Conservation (phyloP, 2,113 vertebrate genomes). For the Felis catus region F.catus_Fca126_mat1.0 CM031413.1:140856001-140856500, state of each 20-base stretch:
- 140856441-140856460: neutral
- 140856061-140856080: neutral
- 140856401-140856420: neutral
- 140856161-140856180: neutral
- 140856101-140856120: neutral
- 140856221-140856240: neutral
- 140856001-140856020: neutral
- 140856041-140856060: neutral
- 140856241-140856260: neutral
- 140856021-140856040: neutral
- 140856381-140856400: too few species aligned
- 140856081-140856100: neutral
- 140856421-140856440: neutral
- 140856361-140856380: too few species aligned
- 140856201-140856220: neutral
- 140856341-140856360: neutral
- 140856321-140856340: neutral
- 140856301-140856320: neutral
- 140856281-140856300: neutral
- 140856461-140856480: neutral
- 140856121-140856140: neutral
- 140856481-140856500: neutral
- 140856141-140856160: neutral
- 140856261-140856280: neutral
- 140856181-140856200: neutral